Evolutionary conservation across 2,888 invertebrate species (phyloP).

Genomic region (Acheta domesticus): DNA sequence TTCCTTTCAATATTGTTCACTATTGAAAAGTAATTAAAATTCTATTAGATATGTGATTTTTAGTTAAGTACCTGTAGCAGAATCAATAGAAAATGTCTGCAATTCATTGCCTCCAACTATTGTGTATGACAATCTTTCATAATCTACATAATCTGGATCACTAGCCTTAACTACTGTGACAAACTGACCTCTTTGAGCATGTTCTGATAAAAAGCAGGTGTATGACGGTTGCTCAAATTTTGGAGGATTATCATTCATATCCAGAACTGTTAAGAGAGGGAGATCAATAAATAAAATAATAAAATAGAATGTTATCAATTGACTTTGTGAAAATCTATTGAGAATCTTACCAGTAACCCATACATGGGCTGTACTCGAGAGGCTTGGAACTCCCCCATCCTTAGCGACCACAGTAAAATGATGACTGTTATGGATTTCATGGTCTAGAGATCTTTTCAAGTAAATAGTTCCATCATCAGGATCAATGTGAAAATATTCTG

Average conservation of each 20-base stretch:
- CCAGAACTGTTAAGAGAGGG: slow-evolving; percentile 59
- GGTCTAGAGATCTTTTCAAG: slow-evolving; percentile 75
- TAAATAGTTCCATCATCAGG: slow-evolving; percentile 71
- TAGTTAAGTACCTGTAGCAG: slow-evolving; percentile 48
- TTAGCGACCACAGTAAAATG: slow-evolving; percentile 76
- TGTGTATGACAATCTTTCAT: slow-evolving; percentile 69
- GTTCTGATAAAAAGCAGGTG: slow-evolving; percentile 71
- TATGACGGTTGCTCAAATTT: slow-evolving; percentile 79
- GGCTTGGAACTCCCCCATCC: slow-evolving; percentile 79
- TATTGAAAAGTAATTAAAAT: background rate
- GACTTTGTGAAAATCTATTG: background rate
- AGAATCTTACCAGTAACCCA: slow-evolving; percentile 65
- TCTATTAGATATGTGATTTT: background rate
- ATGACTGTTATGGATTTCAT: slow-evolving; percentile 69
- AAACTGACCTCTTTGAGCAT: slow-evolving; percentile 81
- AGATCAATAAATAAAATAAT: slow-evolving; percentile 25
- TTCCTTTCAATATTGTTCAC: background rate
- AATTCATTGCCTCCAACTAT: slow-evolving; percentile 78
- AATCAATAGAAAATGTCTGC: slow-evolving; percentile 67
- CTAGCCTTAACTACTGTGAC: slow-evolving; percentile 84
- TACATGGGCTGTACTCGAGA: slow-evolving; percentile 77
- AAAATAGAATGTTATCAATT: slow-evolving; percentile 3
- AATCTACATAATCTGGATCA: slow-evolving; percentile 81
- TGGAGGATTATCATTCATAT: slow-evolving; percentile 89
- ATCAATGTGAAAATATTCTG: slow-evolving; percentile 74